Conservation (phyloP, 2,797 vertebrate species). For the Salmo trutta region DNA sequence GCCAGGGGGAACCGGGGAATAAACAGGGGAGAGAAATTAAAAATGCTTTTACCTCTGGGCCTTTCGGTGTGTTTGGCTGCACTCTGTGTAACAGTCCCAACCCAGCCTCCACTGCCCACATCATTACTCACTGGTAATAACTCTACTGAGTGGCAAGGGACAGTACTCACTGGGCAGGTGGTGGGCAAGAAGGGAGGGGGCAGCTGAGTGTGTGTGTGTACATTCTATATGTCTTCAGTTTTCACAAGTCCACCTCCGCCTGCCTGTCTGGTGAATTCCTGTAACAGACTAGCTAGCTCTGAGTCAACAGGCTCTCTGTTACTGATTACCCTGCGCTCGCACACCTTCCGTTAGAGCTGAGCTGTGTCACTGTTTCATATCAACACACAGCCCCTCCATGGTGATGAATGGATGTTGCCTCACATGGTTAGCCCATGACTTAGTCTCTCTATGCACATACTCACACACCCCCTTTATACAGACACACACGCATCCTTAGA, state of each 20-base stretch:
- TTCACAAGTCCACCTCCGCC: background rate
- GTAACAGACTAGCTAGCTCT: constrained; percentile 20
- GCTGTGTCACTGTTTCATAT: background rate
- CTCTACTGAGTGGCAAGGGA: constrained; percentile 50
- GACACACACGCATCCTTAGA: background rate
- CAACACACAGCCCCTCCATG: constrained; percentile 22
- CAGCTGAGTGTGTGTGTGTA: constrained; percentile 48
- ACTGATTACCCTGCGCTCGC: constrained; percentile 25
- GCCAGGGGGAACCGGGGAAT: background rate
- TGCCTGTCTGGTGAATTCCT: background rate
- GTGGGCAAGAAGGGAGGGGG: constrained; percentile 11
- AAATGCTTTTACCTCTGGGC: constrained; percentile 10
- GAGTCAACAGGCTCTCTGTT: constrained; percentile 20
- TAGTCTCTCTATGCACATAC: constrained; percentile 1
- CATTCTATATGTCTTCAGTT: background rate
- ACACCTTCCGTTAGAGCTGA: background rate
- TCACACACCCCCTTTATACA: background rate
- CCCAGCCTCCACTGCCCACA: constrained; percentile 6
- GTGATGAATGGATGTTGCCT: constrained; percentile 32
- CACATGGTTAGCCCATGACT: constrained; percentile 14
- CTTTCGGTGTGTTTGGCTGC: constrained; percentile 12
- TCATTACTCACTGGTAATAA: constrained; percentile 52
- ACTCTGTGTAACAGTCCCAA: background rate
- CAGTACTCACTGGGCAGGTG: constrained; percentile 56
- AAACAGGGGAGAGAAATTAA: background rate